Base-by-base conservation (phyloP, 2,797 vertebrate genomes). In the Lutjanus campechanus region DNA sequence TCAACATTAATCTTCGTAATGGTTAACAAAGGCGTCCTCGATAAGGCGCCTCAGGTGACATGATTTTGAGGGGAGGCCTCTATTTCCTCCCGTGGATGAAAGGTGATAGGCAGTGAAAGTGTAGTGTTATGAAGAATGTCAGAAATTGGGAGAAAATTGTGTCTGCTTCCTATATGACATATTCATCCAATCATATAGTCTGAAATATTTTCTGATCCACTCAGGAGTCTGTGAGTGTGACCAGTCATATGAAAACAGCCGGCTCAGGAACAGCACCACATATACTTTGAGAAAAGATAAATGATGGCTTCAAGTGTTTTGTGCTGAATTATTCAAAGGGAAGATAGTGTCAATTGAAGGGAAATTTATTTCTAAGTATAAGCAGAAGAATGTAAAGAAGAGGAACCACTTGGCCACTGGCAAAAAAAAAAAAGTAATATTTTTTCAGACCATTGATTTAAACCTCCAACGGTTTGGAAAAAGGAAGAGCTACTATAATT, bases 1-100 rank as follows among this genome's bases (percentile, higher is more conserved):
- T 69, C 56, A n/a, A 50, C 81, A 84, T 82, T 64, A 68, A 71
- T 82, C 66, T 75, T 29, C 67, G 40, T 76, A 46, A 53, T 5
- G 19, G 19, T 64, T 63, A 55, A 83, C 60, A 67, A 70, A 56
- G 19, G 12, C 0, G 7, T 67, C 66, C 63, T 61, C 40, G 69
- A 71, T 62, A 64, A 36, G 36, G 22, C 16, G 8, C 25, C 49
- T 69, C 29, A 7, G 17, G n/a, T 55, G 61, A 58, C 41, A 12
- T 41, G 59, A 72, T 36, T 73, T 59, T 77, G 29, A 25, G n/a
- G 20, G 20, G 29, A 46, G 22, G 17, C 19, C 64, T 51, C 20
- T 61, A 3, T 54, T 73, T 70, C 72, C 29, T 76, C 58, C 40
- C 9, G 2, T 83, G 46, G 5, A 20, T 63, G 36, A 36, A 36